Evolutionary conservation across 2,797 vertebrate genomes (phyloP), one percentile per base, ranked within the genome.

Genomic region (Gymnothorax reevesii): DNA sequence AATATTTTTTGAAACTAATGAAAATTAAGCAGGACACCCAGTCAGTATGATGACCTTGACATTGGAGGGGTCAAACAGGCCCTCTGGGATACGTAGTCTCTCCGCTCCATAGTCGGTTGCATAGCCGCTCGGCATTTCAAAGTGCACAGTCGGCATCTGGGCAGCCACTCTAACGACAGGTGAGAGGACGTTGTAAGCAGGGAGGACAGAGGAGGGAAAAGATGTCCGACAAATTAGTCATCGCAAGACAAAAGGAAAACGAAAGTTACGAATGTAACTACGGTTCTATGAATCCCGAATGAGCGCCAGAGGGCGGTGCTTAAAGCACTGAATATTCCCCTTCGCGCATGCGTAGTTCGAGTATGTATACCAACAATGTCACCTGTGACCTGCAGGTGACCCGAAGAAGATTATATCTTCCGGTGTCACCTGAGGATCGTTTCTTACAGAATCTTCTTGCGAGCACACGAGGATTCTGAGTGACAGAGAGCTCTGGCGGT

Each of bases 61-160:
- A 0, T 96, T 95, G 85, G 95, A 96, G 2, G 95, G 95, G 80
- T 96, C 95, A 10, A 96, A 96, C 2, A 96, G 93, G 83, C 95
- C 95, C 88, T 96, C 95, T 0, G 95, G 95, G 73, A 96, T 96
- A 0, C 95, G 91, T 66, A 96, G 91, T 4, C 95, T 88, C 89
- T 96, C 95, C 0, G 95, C 95, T 0, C 95, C 95, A 0, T 95
- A 96, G 91, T 96, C 95, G 0, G 94, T 95, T 87, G 95, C 96
- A 89, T 94, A 96, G 0, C 96, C 96, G 0, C 95, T 97, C 88
- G 96, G 96, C 95, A 97, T 95, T 90, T 97, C 96, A 0, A 96
- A 96, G 87, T 97, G 96, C 22, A 97, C 93, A 0, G 96, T 96
- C 2, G 96, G 96, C 96, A 97, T 97, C 89, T 97, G 96, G 0